Conservation (phyloP, 1,140 invertebrate genomes). For the Meteorus sp. region DNA sequence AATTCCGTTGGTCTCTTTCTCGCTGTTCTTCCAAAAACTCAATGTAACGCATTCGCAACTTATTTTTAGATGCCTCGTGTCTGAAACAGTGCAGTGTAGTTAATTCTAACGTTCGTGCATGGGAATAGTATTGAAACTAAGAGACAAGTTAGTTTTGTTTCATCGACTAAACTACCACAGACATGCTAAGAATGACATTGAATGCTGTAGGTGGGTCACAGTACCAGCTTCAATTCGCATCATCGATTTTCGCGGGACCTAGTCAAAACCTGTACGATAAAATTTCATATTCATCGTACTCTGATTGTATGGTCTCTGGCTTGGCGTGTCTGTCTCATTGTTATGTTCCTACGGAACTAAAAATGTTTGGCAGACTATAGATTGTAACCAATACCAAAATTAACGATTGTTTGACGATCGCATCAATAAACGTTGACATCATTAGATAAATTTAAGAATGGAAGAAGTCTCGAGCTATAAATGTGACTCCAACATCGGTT, state of each 20-base stretch:
- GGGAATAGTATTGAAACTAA: neutral
- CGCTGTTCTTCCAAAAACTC: conserved; percentile 65
- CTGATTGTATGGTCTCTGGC: too few species aligned
- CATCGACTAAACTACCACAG: conserved; percentile 25
- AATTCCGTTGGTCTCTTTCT: conserved; percentile 63
- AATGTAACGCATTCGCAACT: conserved; percentile 62
- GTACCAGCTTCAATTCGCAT: conserved; percentile 27
- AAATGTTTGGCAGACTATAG: too few species aligned
- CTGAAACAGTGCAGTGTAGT: conserved; percentile 38
- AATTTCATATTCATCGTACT: conserved; percentile 8
- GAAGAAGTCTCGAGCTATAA: too few species aligned
- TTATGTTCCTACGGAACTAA: too few species aligned
- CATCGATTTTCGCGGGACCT: conserved; percentile 24
- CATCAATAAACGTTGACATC: too few species aligned
- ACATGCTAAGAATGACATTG: conserved; percentile 28
- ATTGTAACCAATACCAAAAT: too few species aligned
- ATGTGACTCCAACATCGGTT: too few species aligned
- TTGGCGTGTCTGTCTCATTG: conserved; percentile 13
- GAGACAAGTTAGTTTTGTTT: conserved; percentile 11
- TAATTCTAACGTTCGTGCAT: neutral
- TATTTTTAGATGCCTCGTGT: conserved; percentile 55
- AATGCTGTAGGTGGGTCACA: conserved; percentile 13
- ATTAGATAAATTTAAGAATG: too few species aligned
- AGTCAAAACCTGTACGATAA: too few species aligned
- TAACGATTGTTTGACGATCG: too few species aligned